Evolutionary conservation across 2,113 vertebrate species (phyloP).

Genomic region (Martes martes): DNA sequence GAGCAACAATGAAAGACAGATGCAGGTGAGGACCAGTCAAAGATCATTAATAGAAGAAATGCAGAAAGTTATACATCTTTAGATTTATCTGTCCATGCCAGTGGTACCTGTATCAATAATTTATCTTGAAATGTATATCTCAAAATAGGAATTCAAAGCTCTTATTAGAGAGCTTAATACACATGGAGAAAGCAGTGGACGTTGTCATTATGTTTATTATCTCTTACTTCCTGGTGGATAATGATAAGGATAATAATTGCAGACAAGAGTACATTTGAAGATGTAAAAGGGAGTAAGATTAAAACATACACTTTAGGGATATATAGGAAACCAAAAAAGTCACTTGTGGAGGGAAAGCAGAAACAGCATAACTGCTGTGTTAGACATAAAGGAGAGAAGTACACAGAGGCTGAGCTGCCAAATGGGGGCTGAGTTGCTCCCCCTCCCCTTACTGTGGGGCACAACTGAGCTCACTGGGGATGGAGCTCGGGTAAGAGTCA

Average conservation of each 20-base stretch:
- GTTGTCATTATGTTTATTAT: background rate
- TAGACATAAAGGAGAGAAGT: too few species aligned
- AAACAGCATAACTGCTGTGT: background rate
- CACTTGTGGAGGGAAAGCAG: background rate
- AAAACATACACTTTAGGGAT: background rate
- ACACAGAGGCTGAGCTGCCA: too few species aligned
- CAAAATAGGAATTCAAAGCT: background rate
- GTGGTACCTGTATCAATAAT: background rate
- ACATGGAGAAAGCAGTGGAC: background rate
- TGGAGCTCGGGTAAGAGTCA: background rate
- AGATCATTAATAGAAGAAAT: background rate
- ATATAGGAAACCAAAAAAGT: background rate
- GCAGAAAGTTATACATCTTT: background rate
- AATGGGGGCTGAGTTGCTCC: too few species aligned
- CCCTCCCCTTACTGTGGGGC: background rate
- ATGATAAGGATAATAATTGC: background rate
- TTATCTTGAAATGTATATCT: background rate
- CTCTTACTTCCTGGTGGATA: background rate
- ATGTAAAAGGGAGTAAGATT: background rate
- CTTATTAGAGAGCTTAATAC: background rate
- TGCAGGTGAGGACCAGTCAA: background rate
- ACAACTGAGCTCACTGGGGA: background rate
- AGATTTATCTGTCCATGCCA: background rate
- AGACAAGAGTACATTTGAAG: background rate
- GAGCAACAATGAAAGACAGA: background rate